Evolutionary conservation across 1,140 invertebrate genomes (phyloP).

Genomic region (Oncopodura yosiiana): DNA sequence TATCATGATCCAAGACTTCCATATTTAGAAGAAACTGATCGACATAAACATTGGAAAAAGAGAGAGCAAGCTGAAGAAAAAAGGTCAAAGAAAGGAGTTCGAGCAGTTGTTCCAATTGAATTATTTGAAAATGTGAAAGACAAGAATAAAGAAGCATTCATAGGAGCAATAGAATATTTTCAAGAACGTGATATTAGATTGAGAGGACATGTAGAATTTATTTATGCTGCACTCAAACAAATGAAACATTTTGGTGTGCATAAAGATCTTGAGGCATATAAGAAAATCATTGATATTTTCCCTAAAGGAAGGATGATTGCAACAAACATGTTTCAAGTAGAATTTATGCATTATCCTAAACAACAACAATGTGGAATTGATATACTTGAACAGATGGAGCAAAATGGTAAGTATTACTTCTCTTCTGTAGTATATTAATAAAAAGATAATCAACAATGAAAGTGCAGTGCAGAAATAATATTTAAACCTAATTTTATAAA

Average conservation of each 20-base stretch:
- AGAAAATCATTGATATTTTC: constrained; percentile 76
- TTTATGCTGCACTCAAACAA: constrained; percentile 71
- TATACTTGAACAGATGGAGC: constrained; percentile 81
- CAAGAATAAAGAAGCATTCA: constrained; percentile 62
- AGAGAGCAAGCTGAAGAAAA: constrained; percentile 1
- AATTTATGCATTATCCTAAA: constrained; percentile 85
- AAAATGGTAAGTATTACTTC: constrained; percentile 52
- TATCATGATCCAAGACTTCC: too few species aligned
- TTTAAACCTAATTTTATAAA: neutral
- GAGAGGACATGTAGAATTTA: constrained; percentile 84
- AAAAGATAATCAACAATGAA: neutral
- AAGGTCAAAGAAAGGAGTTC: too few species aligned
- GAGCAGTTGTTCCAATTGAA: constrained; percentile 22
- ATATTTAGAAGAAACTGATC: constrained; percentile 3
- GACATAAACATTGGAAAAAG: neutral
- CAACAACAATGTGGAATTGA: constrained; percentile 86
- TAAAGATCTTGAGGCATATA: constrained; percentile 84
- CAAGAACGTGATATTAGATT: constrained; percentile 49
- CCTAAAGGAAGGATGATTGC: constrained; percentile 85
- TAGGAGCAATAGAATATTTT: constrained; percentile 64
- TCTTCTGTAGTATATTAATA: neutral
- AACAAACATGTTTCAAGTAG: constrained; percentile 65
- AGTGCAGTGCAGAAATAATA: too few species aligned
- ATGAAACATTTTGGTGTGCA: constrained; percentile 86
- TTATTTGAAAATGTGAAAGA: constrained; percentile 47